These are phyloP conservation scores for Eulimnadia texana DNA, from an alignment of 1,140 invertebrate genomes.

Conservation along the genomic window DNA sequence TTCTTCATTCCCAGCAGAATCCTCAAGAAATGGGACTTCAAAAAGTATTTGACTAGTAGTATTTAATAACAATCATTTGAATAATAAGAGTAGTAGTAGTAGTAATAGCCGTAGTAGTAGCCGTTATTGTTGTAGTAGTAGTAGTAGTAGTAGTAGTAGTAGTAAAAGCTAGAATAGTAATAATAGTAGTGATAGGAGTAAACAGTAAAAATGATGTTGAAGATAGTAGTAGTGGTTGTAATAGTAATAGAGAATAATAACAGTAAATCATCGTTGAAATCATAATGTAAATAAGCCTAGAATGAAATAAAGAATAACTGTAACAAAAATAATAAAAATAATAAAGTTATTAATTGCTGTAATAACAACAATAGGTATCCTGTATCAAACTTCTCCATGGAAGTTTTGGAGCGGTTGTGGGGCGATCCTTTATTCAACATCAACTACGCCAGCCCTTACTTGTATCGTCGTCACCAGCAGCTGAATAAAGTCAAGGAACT, in stretches of 20 bases:
- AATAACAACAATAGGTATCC: constrained; percentile 39
- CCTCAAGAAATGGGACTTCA: constrained; percentile 57
- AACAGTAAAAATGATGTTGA: no score
- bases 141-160: no score
- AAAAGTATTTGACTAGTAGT: constrained; percentile 30
- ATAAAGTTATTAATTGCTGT: constrained; percentile 16
- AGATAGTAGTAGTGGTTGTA: no score
- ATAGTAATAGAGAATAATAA: no score
- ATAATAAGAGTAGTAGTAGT: no score
- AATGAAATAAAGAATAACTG: background rate
- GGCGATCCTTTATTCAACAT: constrained; percentile 64
- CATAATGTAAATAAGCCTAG: no score
- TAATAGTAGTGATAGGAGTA: no score
- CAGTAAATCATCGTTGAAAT: no score
- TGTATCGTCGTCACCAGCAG: constrained; percentile 45
- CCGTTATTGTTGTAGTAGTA: no score
- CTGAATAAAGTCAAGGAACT: constrained; percentile 43
- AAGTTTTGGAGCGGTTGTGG: constrained; percentile 59
- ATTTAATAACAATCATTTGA: no score
- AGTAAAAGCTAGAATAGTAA: no score
- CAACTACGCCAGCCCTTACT: constrained; percentile 46
- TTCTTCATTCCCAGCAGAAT: constrained; percentile 62
- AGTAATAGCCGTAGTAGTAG: no score
- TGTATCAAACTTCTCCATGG: constrained; percentile 66
- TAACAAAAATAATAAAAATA: background rate